Conservation (phyloP, 2,797 vertebrate genomes). For the Bovichtus diacanthus region DNA sequence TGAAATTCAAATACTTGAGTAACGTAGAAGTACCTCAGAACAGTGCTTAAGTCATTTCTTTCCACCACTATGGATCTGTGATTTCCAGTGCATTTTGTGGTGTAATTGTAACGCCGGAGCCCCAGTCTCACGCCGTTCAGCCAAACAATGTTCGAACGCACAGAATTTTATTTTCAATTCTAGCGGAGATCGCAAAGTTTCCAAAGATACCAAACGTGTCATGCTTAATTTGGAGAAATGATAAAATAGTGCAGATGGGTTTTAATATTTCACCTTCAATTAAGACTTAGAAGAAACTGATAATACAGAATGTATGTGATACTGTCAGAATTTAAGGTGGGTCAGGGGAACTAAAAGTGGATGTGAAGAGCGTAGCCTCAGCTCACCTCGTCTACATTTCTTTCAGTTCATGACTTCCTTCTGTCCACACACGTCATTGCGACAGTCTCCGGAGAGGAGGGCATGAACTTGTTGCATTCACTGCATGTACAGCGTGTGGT, state of each 20-base stretch:
- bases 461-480: conserved; percentile 46
- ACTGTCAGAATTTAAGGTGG: background rate
- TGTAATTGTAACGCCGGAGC: background rate
- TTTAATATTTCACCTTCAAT: conserved; percentile 7
- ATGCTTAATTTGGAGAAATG: background rate
- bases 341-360: background rate
- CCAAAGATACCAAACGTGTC: background rate
- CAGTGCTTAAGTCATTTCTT: background rate
- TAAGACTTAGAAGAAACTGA: conserved; percentile 8
- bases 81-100: background rate
- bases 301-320: conserved; percentile 1
- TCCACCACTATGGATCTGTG: background rate
- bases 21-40: background rate
- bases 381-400: conserved; percentile 12
- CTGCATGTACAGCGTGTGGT: conserved; percentile 11
- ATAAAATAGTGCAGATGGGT: background rate
- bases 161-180: conserved; percentile 6
- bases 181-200: conserved; percentile 1
- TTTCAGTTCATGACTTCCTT: conserved; percentile 8
- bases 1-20: background rate
- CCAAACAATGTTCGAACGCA: background rate
- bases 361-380: conserved; percentile 22
- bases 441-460: conserved; percentile 21
- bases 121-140: background rate
- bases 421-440: conserved; percentile 6